phyloP scores from a whole-genome alignment of 1,140 invertebrate species.

The Semibalanus balanoides region DNA sequence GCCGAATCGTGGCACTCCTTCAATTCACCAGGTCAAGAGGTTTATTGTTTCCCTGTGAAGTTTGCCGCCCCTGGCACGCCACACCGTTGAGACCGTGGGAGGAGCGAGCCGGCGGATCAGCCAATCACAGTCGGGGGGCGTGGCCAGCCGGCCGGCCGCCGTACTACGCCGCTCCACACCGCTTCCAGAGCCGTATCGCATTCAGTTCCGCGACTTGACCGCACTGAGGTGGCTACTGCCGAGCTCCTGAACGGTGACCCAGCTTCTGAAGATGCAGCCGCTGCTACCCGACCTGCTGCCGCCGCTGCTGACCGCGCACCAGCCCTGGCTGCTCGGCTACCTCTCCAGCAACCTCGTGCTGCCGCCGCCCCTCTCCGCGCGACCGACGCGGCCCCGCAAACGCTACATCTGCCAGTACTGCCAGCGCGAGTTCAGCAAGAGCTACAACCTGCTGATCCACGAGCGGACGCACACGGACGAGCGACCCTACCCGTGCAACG shows the following conservation, averaged over 20 bases:
- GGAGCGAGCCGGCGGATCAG: no score
- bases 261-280: neutral
- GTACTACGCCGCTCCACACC: no score
- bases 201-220: no score
- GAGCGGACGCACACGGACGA: conserved; percentile 97
- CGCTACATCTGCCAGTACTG: conserved; percentile 98
- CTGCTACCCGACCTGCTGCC: neutral
- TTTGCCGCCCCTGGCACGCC: no score
- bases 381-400: conserved; percentile 72
- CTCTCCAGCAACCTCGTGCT: neutral
- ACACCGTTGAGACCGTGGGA: neutral
- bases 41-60: no score
- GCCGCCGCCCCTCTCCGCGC: neutral
- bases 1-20: no score
- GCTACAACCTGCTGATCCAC: conserved; percentile 96
- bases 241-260: no score
- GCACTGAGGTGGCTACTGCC: no score
- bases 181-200: no score
- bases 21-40: no score
- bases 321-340: neutral
- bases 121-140: neutral
- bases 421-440: conserved; percentile 91
- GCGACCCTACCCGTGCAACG: conserved; percentile 91
- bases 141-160: neutral
- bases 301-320: neutral